phyloP scores from a whole-genome alignment of 1,140 invertebrate genomes.

The Teleopsis dalmanni region DNA sequence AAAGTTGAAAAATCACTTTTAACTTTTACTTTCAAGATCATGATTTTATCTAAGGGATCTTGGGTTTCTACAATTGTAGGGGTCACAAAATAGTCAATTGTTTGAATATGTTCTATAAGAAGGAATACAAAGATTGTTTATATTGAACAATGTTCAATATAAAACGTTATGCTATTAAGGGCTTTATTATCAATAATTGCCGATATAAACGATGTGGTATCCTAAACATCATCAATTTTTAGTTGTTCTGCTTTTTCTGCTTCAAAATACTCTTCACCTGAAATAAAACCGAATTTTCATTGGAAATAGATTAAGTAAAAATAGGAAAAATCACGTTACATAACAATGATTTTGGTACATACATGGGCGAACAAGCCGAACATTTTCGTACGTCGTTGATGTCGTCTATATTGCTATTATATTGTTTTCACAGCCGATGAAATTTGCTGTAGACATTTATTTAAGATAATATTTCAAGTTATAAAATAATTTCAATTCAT shows the following conservation, averaged over 20 bases:
- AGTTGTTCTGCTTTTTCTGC: slow-evolving; percentile 56
- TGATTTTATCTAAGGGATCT: slow-evolving; percentile 83
- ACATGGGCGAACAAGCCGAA: slow-evolving; percentile 94
- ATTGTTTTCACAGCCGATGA: slow-evolving; percentile 84
- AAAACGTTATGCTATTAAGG: slow-evolving; percentile 81
- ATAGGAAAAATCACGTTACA: slow-evolving; percentile 45
- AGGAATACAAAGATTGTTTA: slow-evolving; percentile 68
- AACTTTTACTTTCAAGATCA: slow-evolving; percentile 48
- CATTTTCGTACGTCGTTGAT: slow-evolving; percentile 97
- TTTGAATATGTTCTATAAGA: slow-evolving; percentile 85
- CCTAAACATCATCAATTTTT: slow-evolving; percentile 80
- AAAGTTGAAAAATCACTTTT: background rate
- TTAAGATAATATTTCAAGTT: background rate
- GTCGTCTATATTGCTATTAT: slow-evolving; percentile 77
- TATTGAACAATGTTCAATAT: slow-evolving; percentile 86
- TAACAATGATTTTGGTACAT: slow-evolving; percentile 89
- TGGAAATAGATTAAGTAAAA: background rate
- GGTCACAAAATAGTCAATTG: slow-evolving; percentile 87
- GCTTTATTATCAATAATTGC: slow-evolving; percentile 95
- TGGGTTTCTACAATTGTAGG: slow-evolving; percentile 87
- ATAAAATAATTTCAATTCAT: slow-evolving; percentile 49
- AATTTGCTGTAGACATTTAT: slow-evolving; percentile 64
- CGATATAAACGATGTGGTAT: slow-evolving; percentile 77
- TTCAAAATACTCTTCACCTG: slow-evolving; percentile 65
- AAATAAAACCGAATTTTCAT: background rate